Evolutionary conservation across 2,113 vertebrate genomes (phyloP), one percentile per base, ranked within the genome.

Genomic region (Pseudonaja textilis): DNA sequence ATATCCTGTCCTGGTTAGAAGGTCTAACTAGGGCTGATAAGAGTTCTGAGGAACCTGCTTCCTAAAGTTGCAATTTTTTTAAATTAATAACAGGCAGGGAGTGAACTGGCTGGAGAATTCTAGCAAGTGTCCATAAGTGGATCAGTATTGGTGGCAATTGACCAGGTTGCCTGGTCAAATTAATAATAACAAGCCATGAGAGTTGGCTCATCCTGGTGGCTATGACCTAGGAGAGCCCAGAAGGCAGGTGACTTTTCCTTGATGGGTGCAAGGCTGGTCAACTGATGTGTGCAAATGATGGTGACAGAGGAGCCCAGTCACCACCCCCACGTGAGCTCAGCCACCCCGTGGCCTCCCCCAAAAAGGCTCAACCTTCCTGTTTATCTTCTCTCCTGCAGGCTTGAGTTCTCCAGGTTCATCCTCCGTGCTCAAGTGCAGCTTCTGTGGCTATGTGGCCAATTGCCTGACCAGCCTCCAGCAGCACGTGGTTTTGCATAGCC

Each of bases 391-490:
- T 4, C 47, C 0, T 0, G 81, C 97, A 99, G 98, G 97, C 94
- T 96, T 98, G 91, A 98, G 97, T 96, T 97, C 98, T 52, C 96
- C 97, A 39, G 98, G 98, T 94, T 97, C 98, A 25, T 94, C 97
- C 0, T 95, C 97, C 9, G 96, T 97, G 54, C 97, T 99, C 11
- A 99, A 98, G 95, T 98, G 98, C 96, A 97, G 98, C 96, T 97
- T 98, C 90, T 98, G 98, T 0, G 96, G 97, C 7, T 98, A 98
- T 96, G 97, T 98, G 90, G 97, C 98, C 0, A 98, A 99, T 88
- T 97, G 98, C 0, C 97, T 99, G 45, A 95, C 98, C 0, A 95
- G 98, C 8, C 98, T 99, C 86, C 98, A 98, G 23, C 98, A 99
- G 96, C 99, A 98, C 26, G 91, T 98, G 0, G 97, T 97, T 85